A percentile compares a stretch with the other conserved stretches of the same genome.
These are phyloP conservation scores for Coregonus ussuriensis DNA, from an alignment of 2,797 vertebrate species.

Conservation along the genomic window DNA sequence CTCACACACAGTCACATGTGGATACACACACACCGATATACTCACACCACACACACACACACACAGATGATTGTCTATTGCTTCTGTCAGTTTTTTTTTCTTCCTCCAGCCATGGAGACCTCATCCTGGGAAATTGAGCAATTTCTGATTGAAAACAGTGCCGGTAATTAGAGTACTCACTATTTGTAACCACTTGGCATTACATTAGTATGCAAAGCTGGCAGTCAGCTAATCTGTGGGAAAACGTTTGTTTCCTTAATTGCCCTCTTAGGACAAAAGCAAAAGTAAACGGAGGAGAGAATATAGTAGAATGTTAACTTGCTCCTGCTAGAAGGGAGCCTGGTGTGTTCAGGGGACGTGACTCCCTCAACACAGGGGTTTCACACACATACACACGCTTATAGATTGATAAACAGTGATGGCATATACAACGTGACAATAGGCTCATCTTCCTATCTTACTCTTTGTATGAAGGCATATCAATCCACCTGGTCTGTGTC, in stretches of 20 bases:
- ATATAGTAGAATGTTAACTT: conserved; percentile 77
- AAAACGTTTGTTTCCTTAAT: conserved; percentile 94
- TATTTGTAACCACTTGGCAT: conserved; percentile 87
- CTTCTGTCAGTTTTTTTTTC: conserved; percentile 70
- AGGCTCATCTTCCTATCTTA: neutral
- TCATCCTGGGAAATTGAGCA: conserved; percentile 86
- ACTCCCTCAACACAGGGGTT: conserved; percentile 76
- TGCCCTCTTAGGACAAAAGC: conserved; percentile 93
- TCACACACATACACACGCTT: conserved; percentile 25
- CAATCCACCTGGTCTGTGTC: neutral
- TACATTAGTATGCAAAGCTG: conserved; percentile 92
- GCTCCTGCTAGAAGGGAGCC: conserved; percentile 72
- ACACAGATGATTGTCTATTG: conserved; percentile 68
- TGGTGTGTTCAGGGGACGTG: conserved; percentile 69
- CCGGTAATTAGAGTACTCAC: conserved; percentile 87
- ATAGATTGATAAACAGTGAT: neutral
- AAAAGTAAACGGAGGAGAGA: conserved; percentile 68
- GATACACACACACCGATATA: neutral
- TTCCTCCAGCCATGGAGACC: conserved; percentile 73
- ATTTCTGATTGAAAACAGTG: conserved; percentile 88
- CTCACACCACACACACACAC: conserved; percentile 18
- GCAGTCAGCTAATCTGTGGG: conserved; percentile 88
- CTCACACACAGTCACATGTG: conserved; percentile 17
- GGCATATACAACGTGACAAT: neutral
- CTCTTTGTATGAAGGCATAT: neutral